Evolutionary conservation across 2,888 invertebrate species (phyloP).

Genomic region (Ormyrus rosae): DNA sequence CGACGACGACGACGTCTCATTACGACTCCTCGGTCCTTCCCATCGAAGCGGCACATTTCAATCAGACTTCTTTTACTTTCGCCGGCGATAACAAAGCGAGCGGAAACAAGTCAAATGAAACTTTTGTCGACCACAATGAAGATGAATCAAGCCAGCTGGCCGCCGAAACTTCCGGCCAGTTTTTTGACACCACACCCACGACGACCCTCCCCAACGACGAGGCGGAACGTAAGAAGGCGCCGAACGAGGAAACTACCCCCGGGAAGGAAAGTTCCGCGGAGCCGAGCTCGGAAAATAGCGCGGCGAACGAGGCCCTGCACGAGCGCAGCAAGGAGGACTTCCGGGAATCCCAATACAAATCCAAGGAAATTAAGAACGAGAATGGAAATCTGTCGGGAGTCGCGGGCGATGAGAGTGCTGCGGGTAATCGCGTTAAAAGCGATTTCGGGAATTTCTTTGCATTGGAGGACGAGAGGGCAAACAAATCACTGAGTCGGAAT

Average conservation of each 20-base stretch:
- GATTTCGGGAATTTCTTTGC: neutral
- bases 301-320: conserved; percentile 44
- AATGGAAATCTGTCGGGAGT: neutral
- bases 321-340: conserved; percentile 33
- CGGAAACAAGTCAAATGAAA: conserved; percentile 47
- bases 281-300: conserved; percentile 12
- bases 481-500: neutral
- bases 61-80: conserved; percentile 26
- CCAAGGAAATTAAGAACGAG: neutral
- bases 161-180: conserved; percentile 1
- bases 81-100: conserved; percentile 37
- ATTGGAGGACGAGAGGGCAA: conserved; percentile 1
- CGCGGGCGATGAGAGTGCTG: neutral
- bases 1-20: conserved; percentile 18
- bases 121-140: conserved; percentile 26
- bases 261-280: neutral
- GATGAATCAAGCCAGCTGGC: conserved; percentile 17
- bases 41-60: conserved; percentile 32
- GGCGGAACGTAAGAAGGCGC: neutral
- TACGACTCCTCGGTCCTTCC: conserved; percentile 4
- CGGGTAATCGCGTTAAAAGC: conserved; percentile 7
- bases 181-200: neutral
- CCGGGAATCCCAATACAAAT: neutral
- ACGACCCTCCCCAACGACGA: neutral
- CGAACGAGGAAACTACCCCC: neutral